These are phyloP conservation scores for Echinops telfairi DNA, from an alignment of 2,113 vertebrate species.

Conservation along the genomic window DNA sequence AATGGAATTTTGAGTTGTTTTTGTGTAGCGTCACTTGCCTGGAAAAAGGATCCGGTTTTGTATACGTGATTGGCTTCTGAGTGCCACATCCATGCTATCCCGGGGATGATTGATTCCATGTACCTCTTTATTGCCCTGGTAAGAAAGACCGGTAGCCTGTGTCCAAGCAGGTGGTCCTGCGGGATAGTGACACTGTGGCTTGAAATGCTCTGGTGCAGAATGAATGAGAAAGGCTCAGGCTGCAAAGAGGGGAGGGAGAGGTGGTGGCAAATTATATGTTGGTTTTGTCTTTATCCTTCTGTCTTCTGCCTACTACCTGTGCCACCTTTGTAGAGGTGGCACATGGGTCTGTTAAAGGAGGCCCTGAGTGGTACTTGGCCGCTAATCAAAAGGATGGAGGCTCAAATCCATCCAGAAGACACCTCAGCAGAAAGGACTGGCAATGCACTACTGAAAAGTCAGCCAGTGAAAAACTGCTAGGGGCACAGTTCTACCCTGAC, in stretches of 20 bases:
- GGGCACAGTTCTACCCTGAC: not conserved
- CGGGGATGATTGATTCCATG: not conserved
- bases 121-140: not conserved
- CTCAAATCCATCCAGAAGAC: not conserved
- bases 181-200: conserved; percentile 23
- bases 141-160: conserved; percentile 41
- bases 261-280: not conserved
- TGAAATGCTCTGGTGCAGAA: conserved; percentile 49
- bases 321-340: not conserved
- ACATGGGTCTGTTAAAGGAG: not conserved
- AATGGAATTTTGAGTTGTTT: conserved; percentile 75
- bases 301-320: too few relatives aligned
- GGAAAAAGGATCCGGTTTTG: conserved; percentile 50
- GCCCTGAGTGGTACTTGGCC: not conserved
- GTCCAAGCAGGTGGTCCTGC: not conserved
- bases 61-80: conserved; percentile 37
- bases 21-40: conserved; percentile 64
- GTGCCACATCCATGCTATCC: not conserved
- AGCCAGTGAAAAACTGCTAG: not conserved
- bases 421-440: not conserved
- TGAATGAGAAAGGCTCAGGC: not conserved
- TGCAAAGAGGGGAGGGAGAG: not conserved
- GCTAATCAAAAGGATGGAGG: not conserved
- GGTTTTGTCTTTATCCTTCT: not conserved
- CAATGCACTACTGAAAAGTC: not conserved